Evolutionary conservation across 1,140 invertebrate species (phyloP), one percentile per base, ranked within the genome.

Genomic region (Saccostrea glomerata): DNA sequence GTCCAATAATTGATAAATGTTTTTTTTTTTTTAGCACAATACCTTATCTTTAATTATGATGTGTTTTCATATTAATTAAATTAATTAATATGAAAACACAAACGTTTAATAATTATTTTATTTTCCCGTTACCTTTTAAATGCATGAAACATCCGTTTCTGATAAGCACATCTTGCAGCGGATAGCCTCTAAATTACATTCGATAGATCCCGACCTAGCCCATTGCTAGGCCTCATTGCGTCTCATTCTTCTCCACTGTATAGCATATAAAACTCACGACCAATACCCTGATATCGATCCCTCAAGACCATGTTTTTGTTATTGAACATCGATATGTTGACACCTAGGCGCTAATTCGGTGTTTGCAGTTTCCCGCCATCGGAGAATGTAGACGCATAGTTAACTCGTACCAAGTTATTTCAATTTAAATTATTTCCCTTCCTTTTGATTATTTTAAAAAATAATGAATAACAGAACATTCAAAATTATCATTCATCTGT

Each of bases 221-320:
- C 23, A 40, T 20, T 54, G 82, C 36, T 84, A 17, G 54, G 23
- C 25, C 12, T 77, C 25, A 23, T 17, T 36, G 11, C 30, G 70
- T 25, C 23, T 77, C 70, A 77, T 77, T 30, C 13, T 25, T 25
- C 3, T 23, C 70, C 15, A 40, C 70, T 77, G 70, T 30, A 15
- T 47, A 47, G 6, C 47, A 47, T 47, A 47, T 36, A 36, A 36
- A 77, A 13, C 70, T 30, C 70, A 25, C 5, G 70, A 11, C 30
- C 70, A 77, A 77, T 77, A 77, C 30, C 70, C 70, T 25, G 25
- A 77, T 77, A 77, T 77, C 25, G 70, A 77, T 77, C 25, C 23
- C 36, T 6, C 66, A 77, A 36, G 70, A 77, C 70, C 70, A 30
- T 77, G 70, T 77, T 77, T 47, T 77, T 77, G 25, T 30, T 77